phyloP scores from a whole-genome alignment of 2,797 vertebrate species.

The Phrynocephalus guinanensis region DNA sequence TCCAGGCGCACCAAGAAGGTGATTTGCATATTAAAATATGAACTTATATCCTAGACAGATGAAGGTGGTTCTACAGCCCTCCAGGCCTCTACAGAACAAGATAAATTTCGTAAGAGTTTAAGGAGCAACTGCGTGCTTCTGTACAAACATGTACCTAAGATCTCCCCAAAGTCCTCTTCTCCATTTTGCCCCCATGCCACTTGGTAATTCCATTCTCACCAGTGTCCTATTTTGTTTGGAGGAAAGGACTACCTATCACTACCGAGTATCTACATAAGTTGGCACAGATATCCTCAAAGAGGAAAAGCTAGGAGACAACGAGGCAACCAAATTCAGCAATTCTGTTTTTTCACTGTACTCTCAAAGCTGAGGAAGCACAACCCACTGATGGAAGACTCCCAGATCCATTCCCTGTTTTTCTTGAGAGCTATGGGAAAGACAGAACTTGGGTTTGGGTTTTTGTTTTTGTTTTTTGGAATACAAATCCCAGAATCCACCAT shows the following conservation, averaged over 20 bases:
- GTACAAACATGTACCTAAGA: neutral
- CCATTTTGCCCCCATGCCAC: neutral
- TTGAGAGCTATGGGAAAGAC: too few species aligned
- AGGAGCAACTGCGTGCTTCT: neutral
- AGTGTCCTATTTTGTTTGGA: neutral
- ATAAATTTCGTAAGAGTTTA: neutral
- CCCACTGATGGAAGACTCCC: neutral
- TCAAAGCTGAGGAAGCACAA: neutral
- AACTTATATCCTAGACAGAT: slow-evolving; percentile 15
- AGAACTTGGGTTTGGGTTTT: too few species aligned
- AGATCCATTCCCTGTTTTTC: neutral
- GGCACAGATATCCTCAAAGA: slow-evolving; percentile 32
- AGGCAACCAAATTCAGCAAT: neutral
- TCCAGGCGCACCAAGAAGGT: neutral
- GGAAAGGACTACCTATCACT: neutral
- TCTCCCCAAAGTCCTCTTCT: neutral
- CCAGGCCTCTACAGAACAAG: neutral
- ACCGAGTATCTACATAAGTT: slow-evolving; percentile 24
- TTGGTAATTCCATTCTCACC: neutral
- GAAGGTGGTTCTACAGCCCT: neutral
- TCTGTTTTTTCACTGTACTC: neutral
- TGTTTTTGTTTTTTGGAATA: too few species aligned
- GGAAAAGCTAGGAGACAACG: neutral
- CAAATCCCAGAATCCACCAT: too few species aligned
- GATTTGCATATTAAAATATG: neutral